These are phyloP conservation scores for Falcunculus frontatus DNA, from an alignment of 2,113 vertebrate species.

Conservation along the genomic window DNA sequence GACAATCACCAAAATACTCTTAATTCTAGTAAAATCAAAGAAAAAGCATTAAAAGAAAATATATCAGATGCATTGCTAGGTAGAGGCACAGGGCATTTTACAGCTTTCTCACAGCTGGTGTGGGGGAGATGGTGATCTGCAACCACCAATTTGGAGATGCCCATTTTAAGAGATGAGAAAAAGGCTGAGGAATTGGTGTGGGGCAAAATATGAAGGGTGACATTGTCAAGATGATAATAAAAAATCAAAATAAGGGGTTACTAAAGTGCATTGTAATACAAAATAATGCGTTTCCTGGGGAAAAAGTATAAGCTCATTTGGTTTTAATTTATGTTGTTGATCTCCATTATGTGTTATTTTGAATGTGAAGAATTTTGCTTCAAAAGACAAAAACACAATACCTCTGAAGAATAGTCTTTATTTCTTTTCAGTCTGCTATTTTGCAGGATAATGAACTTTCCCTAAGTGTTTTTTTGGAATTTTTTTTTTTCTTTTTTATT, in stretches of 20 bases:
- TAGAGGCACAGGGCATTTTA: neutral
- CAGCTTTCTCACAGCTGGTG: neutral
- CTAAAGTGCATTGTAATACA: neutral
- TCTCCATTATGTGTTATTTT: neutral
- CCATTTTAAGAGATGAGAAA: neutral
- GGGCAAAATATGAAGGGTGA: neutral
- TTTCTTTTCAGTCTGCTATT: neutral
- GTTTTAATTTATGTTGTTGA: neutral
- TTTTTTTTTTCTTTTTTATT: too few species aligned
- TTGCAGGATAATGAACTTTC: neutral
- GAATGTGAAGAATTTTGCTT: neutral
- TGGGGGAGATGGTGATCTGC: neutral
- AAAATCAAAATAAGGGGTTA: neutral
- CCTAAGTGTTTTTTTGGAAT: fast-evolving
- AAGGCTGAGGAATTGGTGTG: neutral
- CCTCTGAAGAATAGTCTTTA: neutral
- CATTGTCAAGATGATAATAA: neutral
- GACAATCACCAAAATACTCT: neutral
- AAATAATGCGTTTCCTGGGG: neutral
- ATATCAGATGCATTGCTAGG: neutral
- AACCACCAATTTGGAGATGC: neutral
- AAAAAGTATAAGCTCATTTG: neutral
- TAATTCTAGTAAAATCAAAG: neutral
- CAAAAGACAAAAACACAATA: neutral
- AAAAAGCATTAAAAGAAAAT: neutral